Evolutionary conservation across 2,113 vertebrate genomes (phyloP), one percentile per base, ranked within the genome.

Genomic region (Hepsetus odoe): DNA sequence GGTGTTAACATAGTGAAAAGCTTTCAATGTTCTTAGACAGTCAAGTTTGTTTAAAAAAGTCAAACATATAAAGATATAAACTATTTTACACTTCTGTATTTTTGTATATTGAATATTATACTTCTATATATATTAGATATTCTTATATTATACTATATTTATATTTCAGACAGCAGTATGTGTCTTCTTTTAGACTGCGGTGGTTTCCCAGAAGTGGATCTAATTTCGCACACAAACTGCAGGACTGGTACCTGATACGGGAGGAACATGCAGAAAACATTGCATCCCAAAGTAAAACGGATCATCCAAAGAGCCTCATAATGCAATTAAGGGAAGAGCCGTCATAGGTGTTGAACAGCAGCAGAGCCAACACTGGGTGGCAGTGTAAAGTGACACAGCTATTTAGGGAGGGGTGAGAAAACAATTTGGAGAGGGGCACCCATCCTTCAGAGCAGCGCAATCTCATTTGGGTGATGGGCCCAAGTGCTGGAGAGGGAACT

Each of bases 191-290:
- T 68, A 53, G 22, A 33, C 76, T 70, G 42, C 67, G 51, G 53
- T 32, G 20, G 64, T 38, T 44, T 80, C 81, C 79, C 82, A 69
- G 80, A 74, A 77, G 83, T 62, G 72, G 58, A 82, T 84, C 80
- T 81, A 62, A 76, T 85, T 82, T 66, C 84, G 46, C 69, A 84
- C 76, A 82, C 82, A 80, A 71, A 62, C 81, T 76, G 42, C 28
- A 72, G 69, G 69, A 82, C 14, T 28, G 82, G 77, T 88, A 89
- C 84, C 84, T 82, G 86, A 90, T 76, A 87, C 75, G 83, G 80
- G 83, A 81, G 76, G 81, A 86, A 85, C 83, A 83, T 74, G 44
- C 78, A 80, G 79, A 70, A 75, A 74, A 87, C 89, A 85, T 74
- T 77, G 83, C 77, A 62, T 74, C 81, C 72, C 69, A 84, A 85